phyloP scores from a whole-genome alignment of 2,113 vertebrate species.

The Callipepla californica region DNA sequence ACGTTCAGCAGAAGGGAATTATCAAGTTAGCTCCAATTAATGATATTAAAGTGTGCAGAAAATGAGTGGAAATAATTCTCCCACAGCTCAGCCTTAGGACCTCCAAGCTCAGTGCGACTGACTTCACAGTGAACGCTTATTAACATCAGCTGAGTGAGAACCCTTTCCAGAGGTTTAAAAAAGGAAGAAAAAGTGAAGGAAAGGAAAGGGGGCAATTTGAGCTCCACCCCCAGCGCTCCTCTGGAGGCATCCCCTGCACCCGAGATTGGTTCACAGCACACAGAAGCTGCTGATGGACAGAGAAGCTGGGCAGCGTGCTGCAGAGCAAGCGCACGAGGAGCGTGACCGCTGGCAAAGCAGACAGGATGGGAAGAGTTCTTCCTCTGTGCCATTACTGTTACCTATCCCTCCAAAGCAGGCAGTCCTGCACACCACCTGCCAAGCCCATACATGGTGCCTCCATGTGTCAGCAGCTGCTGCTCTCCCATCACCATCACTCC shows the following conservation, averaged over 20 bases:
- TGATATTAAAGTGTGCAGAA: neutral
- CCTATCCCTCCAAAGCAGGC: neutral
- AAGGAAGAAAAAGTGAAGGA: neutral
- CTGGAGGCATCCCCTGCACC: accelerated
- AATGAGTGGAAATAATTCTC: neutral
- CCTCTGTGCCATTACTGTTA: neutral
- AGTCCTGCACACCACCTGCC: accelerated
- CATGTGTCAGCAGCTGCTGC: neutral
- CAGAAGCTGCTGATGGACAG: neutral
- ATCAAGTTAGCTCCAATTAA: neutral
- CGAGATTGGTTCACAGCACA: neutral
- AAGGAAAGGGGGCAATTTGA: accelerated
- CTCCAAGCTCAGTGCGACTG: neutral
- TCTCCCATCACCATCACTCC: neutral
- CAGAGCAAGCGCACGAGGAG: neutral
- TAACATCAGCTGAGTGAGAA: neutral
- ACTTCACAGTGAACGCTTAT: neutral
- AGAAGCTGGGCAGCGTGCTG: neutral
- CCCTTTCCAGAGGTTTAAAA: neutral
- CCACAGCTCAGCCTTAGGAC: neutral
- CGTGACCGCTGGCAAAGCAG: neutral
- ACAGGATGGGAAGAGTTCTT: neutral
- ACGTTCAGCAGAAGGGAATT: neutral
- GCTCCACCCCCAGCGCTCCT: accelerated
- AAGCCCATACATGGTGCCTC: neutral